Base-by-base conservation (phyloP, 2,888 invertebrate species). In the Cantharis lateralis region DNA sequence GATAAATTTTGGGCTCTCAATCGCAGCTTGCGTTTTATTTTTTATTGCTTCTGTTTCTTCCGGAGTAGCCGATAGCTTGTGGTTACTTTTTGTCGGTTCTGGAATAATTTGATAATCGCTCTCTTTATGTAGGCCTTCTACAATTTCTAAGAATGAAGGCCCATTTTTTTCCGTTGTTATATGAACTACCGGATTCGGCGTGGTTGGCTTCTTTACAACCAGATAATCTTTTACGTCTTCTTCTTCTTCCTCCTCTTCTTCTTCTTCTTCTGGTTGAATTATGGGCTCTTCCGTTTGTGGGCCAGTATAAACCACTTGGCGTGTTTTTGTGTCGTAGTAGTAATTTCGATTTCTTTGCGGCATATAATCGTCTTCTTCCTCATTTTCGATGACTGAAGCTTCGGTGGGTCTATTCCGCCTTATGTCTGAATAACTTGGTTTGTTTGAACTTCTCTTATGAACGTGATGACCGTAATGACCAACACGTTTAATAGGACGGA, bases 321-420 rank as follows among this genome's bases (percentile, higher is more conserved):
- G 84, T 13, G 84, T 86, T 81, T 86, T 85, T 68, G 86, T 87
- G 75, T 88, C 88, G 78, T 88, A 88, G 77, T 87, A 86, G 76
- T 85, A 88, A 79, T 86, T 87, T 75, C 82, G 85, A 5, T 85
- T 84, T 75, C 88, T 80, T 73, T 88, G 86, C 1, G 88, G 88
- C 9, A 87, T 84, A 69, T 88, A 88, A 79, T 88, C 88, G 76
- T 88, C 88, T 28, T 82, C 84, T 10, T 84, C 85, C 15, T 85
- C n/a, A n/a, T n/a, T 84, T 18, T 82, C 82, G 10, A 80, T 80
- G 11, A 77, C 70, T 74, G 77, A 76, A 18, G 82, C 81, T 15
- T 77, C 70, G 26, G 72, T 74, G 28, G 80, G 83, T 73, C 82
- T 80, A 77, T 82, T 84, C 81, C 86, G 81, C 3, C 81, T 81